Base-by-base conservation (phyloP, 2,113 vertebrate species). In the Halichoerus grypus region DNA sequence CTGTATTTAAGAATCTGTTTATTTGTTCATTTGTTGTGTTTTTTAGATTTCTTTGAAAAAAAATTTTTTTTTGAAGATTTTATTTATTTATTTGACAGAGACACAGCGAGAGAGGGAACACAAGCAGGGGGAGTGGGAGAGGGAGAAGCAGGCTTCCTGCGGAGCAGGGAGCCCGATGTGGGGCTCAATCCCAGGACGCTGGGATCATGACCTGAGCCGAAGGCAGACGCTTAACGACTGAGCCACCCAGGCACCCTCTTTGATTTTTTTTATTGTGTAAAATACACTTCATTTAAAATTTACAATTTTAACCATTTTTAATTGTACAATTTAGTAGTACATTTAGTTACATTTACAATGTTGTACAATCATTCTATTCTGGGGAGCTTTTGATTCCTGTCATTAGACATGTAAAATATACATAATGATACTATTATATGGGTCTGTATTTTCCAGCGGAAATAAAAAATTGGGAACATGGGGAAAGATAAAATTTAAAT, bases 241-340 rank as follows among this genome's bases (percentile, higher is more conserved):
- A 53, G 51, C 51, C 51, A 53, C 13, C 13, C 51, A 53, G 51
- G 51, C 13, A 14, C 13, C 51, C 14, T 53, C 51, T 55, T 55
- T 55, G 55, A 19, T 55, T 55, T 55, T 55, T 55, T 90, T 46
- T 57, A 84, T 84, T 65, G 57, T 90, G 89, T 65, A 84, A 76
- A 89, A 90, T 63, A 76, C 21, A 46, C 46, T 63, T 95, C 26
- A 24, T 33, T 63, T 39, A 82, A 79, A 91, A 39, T 22, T 59
- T 77, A 95, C n/a, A 49, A 61, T 80, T 61, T 86, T 51, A 51
- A 71, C 7, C 42, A 22, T 82, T 87, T 92, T 96, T 19, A 82
- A 74, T 31, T 59, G 49, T 83, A 65, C 31, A 49, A 18, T 82
- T 88, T 16, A 88, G 57, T 88, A 65, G 55, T 31, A 76, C 4